These are phyloP conservation scores for Neoscelio sp. DNA, from an alignment of 2,888 invertebrate species.

Conservation along the genomic window DNA sequence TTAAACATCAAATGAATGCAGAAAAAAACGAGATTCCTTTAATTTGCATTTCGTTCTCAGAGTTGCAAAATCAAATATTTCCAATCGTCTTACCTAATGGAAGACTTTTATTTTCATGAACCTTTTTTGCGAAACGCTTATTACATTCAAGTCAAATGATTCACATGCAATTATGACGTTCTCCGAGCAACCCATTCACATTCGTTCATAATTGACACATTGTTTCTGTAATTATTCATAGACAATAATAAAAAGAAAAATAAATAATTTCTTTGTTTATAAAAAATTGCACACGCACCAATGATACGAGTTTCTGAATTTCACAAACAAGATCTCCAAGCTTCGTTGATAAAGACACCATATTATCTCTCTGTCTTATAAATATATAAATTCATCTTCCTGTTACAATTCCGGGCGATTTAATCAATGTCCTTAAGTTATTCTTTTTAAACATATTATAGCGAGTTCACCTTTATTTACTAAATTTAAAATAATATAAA, in stretches of 20 bases:
- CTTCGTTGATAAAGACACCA: too few relatives aligned
- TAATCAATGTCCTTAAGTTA: too few relatives aligned
- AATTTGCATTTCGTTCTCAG: too few relatives aligned
- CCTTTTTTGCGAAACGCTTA: constrained; percentile 5
- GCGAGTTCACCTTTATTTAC: too few relatives aligned
- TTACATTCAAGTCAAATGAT: constrained; percentile 28
- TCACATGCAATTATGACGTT: constrained; percentile 32
- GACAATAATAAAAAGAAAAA: constrained; percentile 4
- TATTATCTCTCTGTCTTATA: too few relatives aligned
- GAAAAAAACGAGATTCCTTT: too few relatives aligned
- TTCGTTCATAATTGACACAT: constrained; percentile 28
- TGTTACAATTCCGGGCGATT: too few relatives aligned
- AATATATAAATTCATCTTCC: too few relatives aligned
- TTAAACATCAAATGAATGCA: too few relatives aligned
- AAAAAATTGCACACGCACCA: not conserved
- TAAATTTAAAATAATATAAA: too few relatives aligned
- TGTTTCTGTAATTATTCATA: constrained; percentile 35
- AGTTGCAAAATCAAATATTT: constrained; percentile 24
- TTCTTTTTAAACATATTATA: too few relatives aligned
- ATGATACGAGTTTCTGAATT: not conserved
- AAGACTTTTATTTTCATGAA: not conserved
- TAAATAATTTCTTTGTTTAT: constrained; percentile 1
- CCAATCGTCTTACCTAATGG: constrained; percentile 12
- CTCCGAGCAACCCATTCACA: constrained; percentile 1
- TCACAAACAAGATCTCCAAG: not conserved